Base-by-base conservation (phyloP, 2,113 vertebrate genomes). In the Gopherus evgoodei region DNA sequence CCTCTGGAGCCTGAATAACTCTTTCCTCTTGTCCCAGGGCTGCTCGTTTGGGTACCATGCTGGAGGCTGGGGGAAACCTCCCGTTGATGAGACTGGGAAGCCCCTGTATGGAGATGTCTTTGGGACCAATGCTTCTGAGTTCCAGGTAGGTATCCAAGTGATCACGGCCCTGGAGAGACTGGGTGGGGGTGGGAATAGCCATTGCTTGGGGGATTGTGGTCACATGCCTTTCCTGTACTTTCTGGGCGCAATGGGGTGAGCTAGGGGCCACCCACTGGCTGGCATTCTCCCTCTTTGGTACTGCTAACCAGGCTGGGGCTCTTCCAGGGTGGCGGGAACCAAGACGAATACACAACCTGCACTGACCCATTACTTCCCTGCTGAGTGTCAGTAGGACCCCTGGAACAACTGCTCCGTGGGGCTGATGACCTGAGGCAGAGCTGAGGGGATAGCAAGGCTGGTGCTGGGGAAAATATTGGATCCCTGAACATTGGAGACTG, bases 81-180 rank as follows among this genome's bases (percentile, higher is more conserved):
- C 99, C 0, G 99, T 99, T 1, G 99, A 99, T 21, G 99, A 99
- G 95, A 99, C 98, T 5, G 99, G 99, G 44, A 99, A 99, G 91
- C 99, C 99, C 0, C 98, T 99, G 2, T 99, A 99, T 2, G 99
- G 99, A 1, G 99, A 99, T 0, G 99, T 99, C 96, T 99, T 99
- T 27, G 99, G 99, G 56, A 99, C 99, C 96, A 99, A 99, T 14
- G 97, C 99, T 5, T 94, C 97, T 17, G 99, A 99, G 94, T 99
- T 99, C 98, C 99, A 99, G 99, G 99, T 98, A 97, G 6, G 93
- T 25, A 24, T 25, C 25, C 2, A 0, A 59, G 38, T 52, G 29
- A 25, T 21, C n/a, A 22, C 5, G 19, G 65, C 65, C 65, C 5
- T 65, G 62, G 62, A n/a, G 62, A 65, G 62, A 17, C 14, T 21